Conservation (phyloP, 1,140 invertebrate species). For the Pseudobourletiella spinata region DNA sequence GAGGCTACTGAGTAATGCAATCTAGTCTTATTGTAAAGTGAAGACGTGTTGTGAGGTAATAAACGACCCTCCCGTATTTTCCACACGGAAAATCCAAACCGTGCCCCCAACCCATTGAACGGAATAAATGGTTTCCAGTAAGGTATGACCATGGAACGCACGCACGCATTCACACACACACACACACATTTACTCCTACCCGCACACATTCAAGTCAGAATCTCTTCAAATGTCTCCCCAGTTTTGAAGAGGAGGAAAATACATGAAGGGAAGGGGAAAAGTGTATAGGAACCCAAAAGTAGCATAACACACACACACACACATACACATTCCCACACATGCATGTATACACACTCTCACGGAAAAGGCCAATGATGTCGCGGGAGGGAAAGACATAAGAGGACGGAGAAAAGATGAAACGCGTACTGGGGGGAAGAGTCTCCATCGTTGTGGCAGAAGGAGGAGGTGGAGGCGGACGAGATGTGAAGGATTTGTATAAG, state of each 20-base stretch:
- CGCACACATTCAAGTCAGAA: neutral
- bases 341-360: neutral
- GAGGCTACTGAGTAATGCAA: too few species aligned
- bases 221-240: neutral
- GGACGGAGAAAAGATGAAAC: neutral
- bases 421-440: too few species aligned
- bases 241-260: neutral
- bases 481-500: neutral
- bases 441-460: neutral
- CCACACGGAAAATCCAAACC: neutral
- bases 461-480: neutral
- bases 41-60: neutral
- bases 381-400: neutral
- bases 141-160: too few species aligned
- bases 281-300: too few species aligned
- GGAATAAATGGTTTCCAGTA: neutral
- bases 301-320: too few species aligned
- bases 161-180: neutral
- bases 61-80: neutral
- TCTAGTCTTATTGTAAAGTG: constrained; percentile 1
- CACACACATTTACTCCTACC: neutral
- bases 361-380: neutral
- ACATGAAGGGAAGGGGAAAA: too few species aligned
- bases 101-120: neutral
- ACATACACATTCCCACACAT: neutral